Evolutionary conservation across 2,888 invertebrate species (phyloP), one percentile per base, ranked within the genome.

Genomic region (Drosophila recens): DNA sequence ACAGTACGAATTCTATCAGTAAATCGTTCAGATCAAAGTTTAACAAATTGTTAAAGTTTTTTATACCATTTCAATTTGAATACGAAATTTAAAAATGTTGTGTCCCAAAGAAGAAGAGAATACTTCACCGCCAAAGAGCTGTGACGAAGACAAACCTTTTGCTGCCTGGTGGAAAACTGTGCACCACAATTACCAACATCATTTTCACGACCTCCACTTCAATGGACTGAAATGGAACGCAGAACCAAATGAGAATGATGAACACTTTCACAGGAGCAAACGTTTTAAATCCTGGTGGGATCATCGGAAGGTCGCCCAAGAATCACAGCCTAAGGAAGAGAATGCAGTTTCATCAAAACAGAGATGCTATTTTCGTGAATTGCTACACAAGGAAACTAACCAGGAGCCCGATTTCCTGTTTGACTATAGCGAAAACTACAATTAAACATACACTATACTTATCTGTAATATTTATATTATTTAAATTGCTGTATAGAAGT

Each of bases 401-500:
- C 11, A 49, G 48, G 8, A 49, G 8, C 17, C 27, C 4, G 15
- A 38, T 11, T 38, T 46, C 36, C 1, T 51, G 40, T 51, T 59
- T 8, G 49, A 59, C 8, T 59, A 59, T 42, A 59, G 59, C 33
- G 59, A 59, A 17, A 40, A 59, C 59, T 59, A 51, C 42, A 49
- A 51, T 59, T 49, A 59, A 20, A 33, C 49, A 33, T 4, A 42
- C 59, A 6, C 17, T 59, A 33, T 59, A 30, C 11, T 33, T 59
- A 13, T 59, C 59, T 5, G 20, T 49, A 33, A 59, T 49, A 30
- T 59, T 49, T 49, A 38, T 59, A 30, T 30, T 59, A 33, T 49
- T 49, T 4, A 59, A 51, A 51, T 42, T 49, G n/a, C 11, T 34
- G 15, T 38, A 38, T 36, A 38, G 36, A 23, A 15, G 17, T 46